Conservation (phyloP, 2,888 invertebrate species). For the Lycophotia porphyrea region DNA sequence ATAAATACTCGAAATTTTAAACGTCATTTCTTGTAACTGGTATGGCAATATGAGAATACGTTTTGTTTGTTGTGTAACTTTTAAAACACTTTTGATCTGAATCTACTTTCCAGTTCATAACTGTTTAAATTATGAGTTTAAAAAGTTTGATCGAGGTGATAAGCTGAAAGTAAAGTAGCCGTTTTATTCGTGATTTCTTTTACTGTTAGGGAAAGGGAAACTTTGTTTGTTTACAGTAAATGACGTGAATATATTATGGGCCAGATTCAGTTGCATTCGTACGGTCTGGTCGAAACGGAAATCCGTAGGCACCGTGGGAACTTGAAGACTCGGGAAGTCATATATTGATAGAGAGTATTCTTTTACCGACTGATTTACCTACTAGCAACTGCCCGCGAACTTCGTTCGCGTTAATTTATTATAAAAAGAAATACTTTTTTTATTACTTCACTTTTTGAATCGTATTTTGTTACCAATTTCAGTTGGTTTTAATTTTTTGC, state of each 20-base stretch:
- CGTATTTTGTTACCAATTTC: too few species aligned
- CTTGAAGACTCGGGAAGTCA: not conserved
- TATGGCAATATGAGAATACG: not conserved
- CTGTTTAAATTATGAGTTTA: conserved; percentile 35
- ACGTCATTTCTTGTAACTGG: conserved; percentile 10
- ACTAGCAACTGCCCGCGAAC: too few species aligned
- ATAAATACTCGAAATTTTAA: conserved; percentile 7
- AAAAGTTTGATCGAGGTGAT: conserved; percentile 43
- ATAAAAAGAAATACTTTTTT: too few species aligned
- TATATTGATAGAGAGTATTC: not conserved
- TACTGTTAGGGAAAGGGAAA: conserved; percentile 43
- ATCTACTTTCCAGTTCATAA: conserved; percentile 49
- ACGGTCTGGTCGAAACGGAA: not conserved
- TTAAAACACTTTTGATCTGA: conserved; percentile 45
- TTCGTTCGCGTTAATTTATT: too few species aligned
- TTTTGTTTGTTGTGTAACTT: conserved; percentile 43
- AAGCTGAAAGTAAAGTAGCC: conserved; percentile 35
- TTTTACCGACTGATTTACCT: not conserved
- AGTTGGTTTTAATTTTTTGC: too few species aligned
- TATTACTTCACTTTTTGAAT: too few species aligned
- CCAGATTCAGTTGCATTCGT: not conserved
- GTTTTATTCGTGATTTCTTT: conserved; percentile 33
- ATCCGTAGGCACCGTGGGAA: not conserved
- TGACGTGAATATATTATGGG: conserved; percentile 17
- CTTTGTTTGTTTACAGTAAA: conserved; percentile 27